Base-by-base conservation (phyloP, 2,888 invertebrate species). In the Perithous albicinctus region DNA sequence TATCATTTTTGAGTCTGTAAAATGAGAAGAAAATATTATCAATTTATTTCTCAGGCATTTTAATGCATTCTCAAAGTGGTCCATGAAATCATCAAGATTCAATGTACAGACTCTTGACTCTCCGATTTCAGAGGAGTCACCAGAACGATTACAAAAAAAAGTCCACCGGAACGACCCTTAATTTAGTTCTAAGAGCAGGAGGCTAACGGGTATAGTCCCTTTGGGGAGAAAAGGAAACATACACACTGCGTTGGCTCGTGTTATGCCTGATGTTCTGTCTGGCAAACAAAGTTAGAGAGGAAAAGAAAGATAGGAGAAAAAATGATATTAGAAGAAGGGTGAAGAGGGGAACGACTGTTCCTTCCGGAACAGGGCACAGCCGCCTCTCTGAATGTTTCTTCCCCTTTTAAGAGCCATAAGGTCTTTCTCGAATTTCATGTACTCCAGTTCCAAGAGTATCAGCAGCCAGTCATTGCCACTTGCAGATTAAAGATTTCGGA, bases 341-440 rank as follows among this genome's bases (percentile, higher is more conserved):
- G 84, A 83, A 86, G 75, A 23, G 51, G 77, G 87, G 80, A 80
- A 86, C 88, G 89, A 87, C 89, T 86, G 89, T 89, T 89, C 87
- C 88, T 88, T 88, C 89, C 89, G 88, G 87, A 87, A 87, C 88
- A 84, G 83, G 84, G 76, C 85, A 75, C 87, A 86, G 88, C 89
- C 85, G 88, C 86, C 85, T 83, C 85, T 86, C 70, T 46, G 41
- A 23, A 48, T 35, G 18, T 66, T 69, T 66, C 80, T 78, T 67
- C 63, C 70, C 73, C 73, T 73, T n/a, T n/a, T n/a, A n/a, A n/a
- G 63, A 69, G 67, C 56, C 77, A 81, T 77, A 69, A 81, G 80
- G 73, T 70, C 77, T 77, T 77, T 67, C 77, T 73, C 73, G 72
- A 41, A 80, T 76, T 72, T 77, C 73, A 23, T 29, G 61, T 67